Evolutionary conservation across 2,113 vertebrate species (phyloP), one percentile per base, ranked within the genome.

Genomic region (Galemys pyrenaicus): DNA sequence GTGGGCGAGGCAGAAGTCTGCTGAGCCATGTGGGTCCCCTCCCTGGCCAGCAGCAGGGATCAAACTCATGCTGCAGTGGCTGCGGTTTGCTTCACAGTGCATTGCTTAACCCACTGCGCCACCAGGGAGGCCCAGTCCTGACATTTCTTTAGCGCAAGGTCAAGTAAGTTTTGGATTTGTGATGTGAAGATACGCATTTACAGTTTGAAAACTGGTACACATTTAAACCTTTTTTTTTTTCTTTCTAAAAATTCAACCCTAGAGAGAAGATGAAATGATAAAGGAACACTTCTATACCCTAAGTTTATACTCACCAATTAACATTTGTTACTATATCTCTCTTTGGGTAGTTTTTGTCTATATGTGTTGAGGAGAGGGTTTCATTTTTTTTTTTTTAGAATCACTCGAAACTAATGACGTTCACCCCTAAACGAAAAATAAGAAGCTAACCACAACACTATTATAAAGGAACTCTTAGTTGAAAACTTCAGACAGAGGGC

Each of bases 131-230:
- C n/a, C n/a, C n/a, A 49, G 41, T 77, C 49, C 73, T 80, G 88
- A 85, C n/a, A 65, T 81, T 83, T 92, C 49, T 87, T 91, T 73
- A 84, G 71, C 32, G 58, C 49, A 70, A 39, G 13, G 5, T 28
- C 6, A 39, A 41, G 82, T 65, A 51, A 24, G 9, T 87, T 96
- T 95, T 93, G 81, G 41, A 73, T 87, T 49, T 89, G 32, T 51
- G 85, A 35, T 82, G 39, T 78, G 41, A 87, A 91, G 44, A 87
- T 81, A 86, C 85, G 15, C n/a, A 78, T 90, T 78, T 78, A 44
- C 6, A 74, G 2, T 87, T 70, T 92, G 95, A 82, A 95, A 96
- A 93, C 65, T 93, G 73, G 37, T 88, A 28, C 51, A 87, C 32
- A 60, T 88, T 74, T 49, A 70, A 89, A 84, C 3, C 8, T 46